Evolutionary conservation across 2,797 vertebrate genomes (phyloP), one percentile per base, ranked within the genome.

Genomic region (Enteromius viviparus): DNA sequence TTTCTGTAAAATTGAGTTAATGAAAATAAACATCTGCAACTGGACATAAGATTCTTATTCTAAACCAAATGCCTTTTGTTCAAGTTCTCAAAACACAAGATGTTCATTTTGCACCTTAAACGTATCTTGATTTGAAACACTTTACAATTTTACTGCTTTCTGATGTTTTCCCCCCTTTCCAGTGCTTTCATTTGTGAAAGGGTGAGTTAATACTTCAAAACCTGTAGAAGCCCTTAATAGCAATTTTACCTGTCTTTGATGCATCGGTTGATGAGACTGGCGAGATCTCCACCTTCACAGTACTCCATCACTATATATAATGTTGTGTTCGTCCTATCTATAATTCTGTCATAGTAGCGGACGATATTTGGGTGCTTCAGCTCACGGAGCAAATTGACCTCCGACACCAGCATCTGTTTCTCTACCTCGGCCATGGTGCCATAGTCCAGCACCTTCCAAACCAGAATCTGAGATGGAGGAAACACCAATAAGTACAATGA

Each of bases 281-380:
- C 94, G 89, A 99, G 94, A 90, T 99, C 98, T 0, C 98, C 97
- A 0, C 97, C 97, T 60, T 99, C 96, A 0, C 98, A 99, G 89
- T 97, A 94, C 91, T 99, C 98, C 98, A 99, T 99, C 80, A 99
- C 94, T 0, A 99, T 99, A 89, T 99, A 99, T 32, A 99, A 93
- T 0, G 93, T 99, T 0, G 96, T 93, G 89, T 95, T 98, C 14
- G 91, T 95, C n/a, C 96, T 91, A 90, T 99, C 98, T n/a, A 99
- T 96, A 90, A 99, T 99, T 51, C 96, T 95, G 83, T 99, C 98
- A 0, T 97, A 95, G 87, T 99, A 99, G 3, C 96, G 92, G 62
- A 99, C 98, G 0, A 99, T 99, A 87, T 99, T 97, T 0, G 97
- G 97, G 82, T 99, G 97, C 47, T 94, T 96, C 37, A 99, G 93